Base-by-base conservation (phyloP, 92 coral and sea anemone genomes). In the Porites evermanni region DNA sequence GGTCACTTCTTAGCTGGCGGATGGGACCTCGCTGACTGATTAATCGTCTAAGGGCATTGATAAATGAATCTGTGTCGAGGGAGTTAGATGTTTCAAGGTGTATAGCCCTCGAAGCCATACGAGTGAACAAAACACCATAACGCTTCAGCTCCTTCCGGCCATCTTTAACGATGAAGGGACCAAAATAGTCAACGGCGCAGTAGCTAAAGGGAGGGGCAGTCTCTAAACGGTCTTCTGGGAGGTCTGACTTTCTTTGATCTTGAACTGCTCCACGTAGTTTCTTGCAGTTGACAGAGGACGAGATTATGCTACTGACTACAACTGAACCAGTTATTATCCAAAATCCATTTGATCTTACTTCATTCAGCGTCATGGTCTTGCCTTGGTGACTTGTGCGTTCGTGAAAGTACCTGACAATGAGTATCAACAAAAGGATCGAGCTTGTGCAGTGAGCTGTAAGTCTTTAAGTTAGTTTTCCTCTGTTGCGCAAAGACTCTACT, bases 101-200 rank as follows among this genome's bases (percentile, higher is more conserved):
- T 19, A 89, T 72, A 67, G 82, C 86, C 75, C 91, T 75, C 6
- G 74, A 73, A 7, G 84, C 79, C 74, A 86, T 78, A 38, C 89
- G 67, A 8, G 84, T 85, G 32, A 85, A 77, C 7, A 85, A 70
- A 10, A 86, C 81, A 20, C 90, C 85, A 56, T 79, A 86, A 12
- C 86, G 69, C 29, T 87, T 87, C 75, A 87, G 53, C 29, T 87
- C 90, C 52, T 68, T 67, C 32, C 80, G 64, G 11, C 89, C 84
- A 19, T 86, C 89, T 24, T 78, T 86, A 5, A 86, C 17, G 72
- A 50, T 11, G 26, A 72, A 82, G n/a, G 92, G 92, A 11, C 92
- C 92, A 74, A 92, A 92, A 63, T 80, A 86, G 67, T 92, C 89
- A 9, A 92, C 84, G 1, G 92, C 91, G 52, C 92, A 72, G 75